Evolutionary conservation across 2,113 vertebrate genomes (phyloP), one percentile per base, ranked within the genome.

Genomic region (Nerophis ophidion): DNA sequence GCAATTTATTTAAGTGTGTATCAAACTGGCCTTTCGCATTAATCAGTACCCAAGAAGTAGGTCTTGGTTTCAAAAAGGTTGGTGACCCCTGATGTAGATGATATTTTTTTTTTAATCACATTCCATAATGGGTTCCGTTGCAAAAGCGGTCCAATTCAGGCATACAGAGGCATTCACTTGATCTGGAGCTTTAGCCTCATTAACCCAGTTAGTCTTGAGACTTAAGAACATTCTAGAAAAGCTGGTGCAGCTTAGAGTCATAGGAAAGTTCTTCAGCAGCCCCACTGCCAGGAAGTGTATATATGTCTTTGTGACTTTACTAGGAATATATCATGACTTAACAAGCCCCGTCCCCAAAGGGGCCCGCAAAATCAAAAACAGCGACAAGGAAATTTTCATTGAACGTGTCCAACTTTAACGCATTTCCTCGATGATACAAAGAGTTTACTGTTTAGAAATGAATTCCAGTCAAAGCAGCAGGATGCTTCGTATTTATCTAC

Each of bases 81-180:
- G n/a, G n/a, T n/a, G n/a, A n/a, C n/a, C n/a, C n/a, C n/a, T n/a
- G n/a, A n/a, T n/a, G n/a, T n/a, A n/a, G n/a, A n/a, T n/a, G n/a
- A n/a, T n/a, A n/a, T n/a, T n/a, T n/a, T n/a, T n/a, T 40, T 40
- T 40, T 40, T 8, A 40, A 40, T 71, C 74, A 71, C 75, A 66
- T 72, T 63, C 48, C 48, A 61, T 68, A 5, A 57, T 73, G 55
- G 66, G 68, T 68, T 70, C 70, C 42, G 65, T 83, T 72, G 51
- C 73, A 71, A 83, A 85, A 75, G 70, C 75, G 76, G 60, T 9
- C 8, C 73, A 76, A 72, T 83, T 71, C 77, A 76, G 65, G 67
- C 74, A 70, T 63, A 75, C 80, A 79, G 72, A 79, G 79, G 71
- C 71, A 64, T 61, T 60, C 52, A 51, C 59, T 57, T 80, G 81